A percentile compares a stretch with the other conserved stretches of the same genome.
Evolutionary conservation across 2,113 vertebrate genomes (phyloP).

Genomic region (Talpa occidentalis): DNA sequence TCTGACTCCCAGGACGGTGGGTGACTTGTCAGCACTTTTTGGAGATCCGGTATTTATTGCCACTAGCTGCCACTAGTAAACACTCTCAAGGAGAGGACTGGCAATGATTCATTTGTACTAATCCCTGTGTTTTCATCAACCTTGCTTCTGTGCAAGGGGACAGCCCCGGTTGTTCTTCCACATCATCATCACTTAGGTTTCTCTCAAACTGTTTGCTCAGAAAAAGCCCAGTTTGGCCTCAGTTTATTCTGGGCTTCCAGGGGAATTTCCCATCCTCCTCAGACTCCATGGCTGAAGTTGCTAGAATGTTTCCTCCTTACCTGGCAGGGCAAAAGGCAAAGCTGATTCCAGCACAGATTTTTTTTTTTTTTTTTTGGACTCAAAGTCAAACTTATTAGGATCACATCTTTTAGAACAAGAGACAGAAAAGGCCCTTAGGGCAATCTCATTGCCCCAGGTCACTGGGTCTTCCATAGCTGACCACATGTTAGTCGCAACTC

Average conservation of each 20-base stretch:
- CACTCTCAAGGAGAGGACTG: conserved; percentile 41
- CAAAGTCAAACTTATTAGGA: neutral
- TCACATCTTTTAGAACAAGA: neutral
- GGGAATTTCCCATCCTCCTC: conserved; percentile 78
- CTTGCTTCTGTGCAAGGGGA: conserved; percentile 62
- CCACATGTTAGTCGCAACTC: neutral
- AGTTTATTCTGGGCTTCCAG: conserved; percentile 75
- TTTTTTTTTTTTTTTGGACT: neutral
- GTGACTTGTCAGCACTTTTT: conserved; percentile 69
- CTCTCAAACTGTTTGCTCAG: conserved; percentile 80
- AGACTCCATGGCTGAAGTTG: conserved; percentile 56
- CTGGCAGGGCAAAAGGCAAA: neutral
- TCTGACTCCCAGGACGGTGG: neutral
- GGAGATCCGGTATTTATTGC: conserved; percentile 16
- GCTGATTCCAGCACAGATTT: neutral
- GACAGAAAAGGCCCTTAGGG: neutral
- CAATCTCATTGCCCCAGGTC: neutral
- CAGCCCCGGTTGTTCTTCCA: conserved; percentile 67
- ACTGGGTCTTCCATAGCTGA: neutral
- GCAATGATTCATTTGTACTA: conserved; percentile 77
- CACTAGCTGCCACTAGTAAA: neutral
- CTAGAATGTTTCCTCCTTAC: conserved; percentile 17
- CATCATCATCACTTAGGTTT: conserved; percentile 77
- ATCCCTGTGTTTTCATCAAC: conserved; percentile 76
- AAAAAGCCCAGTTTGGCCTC: conserved; percentile 81